Evolutionary conservation across 2,113 vertebrate genomes (phyloP).

Genomic region (Parus major): DNA sequence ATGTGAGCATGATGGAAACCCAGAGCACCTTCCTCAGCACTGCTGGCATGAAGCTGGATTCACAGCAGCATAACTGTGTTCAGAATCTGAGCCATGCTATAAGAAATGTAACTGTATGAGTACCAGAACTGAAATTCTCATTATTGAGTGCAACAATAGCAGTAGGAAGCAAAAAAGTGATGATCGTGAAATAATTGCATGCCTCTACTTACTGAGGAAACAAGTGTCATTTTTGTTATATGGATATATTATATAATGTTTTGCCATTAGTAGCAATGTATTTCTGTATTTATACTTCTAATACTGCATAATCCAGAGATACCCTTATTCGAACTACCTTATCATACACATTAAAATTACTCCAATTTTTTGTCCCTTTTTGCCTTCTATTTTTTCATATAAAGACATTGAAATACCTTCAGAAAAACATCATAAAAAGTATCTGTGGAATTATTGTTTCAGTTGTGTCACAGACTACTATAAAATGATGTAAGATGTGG

Average conservation of each 20-base stretch:
- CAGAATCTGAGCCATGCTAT: background rate
- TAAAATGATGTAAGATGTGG: background rate
- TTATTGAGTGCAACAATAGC: background rate
- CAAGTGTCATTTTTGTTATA: background rate
- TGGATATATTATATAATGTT: background rate
- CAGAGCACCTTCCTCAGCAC: background rate
- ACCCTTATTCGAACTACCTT: background rate
- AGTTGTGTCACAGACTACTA: background rate
- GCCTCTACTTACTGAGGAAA: background rate
- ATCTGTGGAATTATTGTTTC: background rate
- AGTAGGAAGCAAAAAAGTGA: background rate
- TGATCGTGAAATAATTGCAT: conserved; percentile 5
- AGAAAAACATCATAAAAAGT: background rate
- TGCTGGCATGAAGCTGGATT: fast-evolving
- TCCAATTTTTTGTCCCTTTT: background rate
- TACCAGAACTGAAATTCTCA: background rate
- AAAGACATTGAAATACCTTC: background rate
- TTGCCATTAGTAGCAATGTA: background rate
- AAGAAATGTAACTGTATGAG: background rate
- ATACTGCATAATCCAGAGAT: background rate
- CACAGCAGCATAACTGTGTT: background rate
- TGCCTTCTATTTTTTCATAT: background rate
- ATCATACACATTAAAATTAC: background rate
- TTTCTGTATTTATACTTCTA: background rate
- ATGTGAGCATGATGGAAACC: background rate